phyloP scores from a whole-genome alignment of 53 echinoderm and acorn worm species.

The Stichopus horrens region DNA sequence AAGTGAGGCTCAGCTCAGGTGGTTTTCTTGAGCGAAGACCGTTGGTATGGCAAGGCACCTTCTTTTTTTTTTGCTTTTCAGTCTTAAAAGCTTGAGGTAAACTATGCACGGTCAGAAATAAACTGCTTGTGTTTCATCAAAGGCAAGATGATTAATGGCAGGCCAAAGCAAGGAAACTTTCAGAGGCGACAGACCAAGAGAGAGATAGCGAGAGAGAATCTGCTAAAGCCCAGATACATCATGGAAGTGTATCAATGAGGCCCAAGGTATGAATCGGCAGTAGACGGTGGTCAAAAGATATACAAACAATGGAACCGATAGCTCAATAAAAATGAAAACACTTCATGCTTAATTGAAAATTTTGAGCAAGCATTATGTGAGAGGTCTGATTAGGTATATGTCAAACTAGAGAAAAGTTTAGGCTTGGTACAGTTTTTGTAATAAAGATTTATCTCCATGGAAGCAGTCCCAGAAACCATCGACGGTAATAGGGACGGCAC shows the following conservation, averaged over 20 bases:
- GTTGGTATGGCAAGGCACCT: too few relatives aligned
- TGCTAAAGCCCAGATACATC: background rate
- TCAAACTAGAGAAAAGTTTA: background rate
- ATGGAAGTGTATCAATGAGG: background rate
- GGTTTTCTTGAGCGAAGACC: background rate
- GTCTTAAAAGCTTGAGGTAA: background rate
- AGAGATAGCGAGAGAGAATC: background rate
- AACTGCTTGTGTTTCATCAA: background rate
- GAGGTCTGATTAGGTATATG: background rate
- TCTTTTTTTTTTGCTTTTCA: background rate
- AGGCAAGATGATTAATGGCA: conserved; percentile 6
- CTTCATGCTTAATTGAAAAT: conserved; percentile 31
- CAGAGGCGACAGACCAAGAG: background rate
- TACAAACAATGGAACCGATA: conserved; percentile 33
- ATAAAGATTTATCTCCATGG: background rate
- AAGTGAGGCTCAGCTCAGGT: conserved; percentile 45
- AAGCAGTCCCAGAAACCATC: background rate
- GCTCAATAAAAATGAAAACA: conserved; percentile 8
- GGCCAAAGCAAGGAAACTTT: background rate
- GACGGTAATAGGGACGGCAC: background rate
- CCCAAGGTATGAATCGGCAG: background rate
- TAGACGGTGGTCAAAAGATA: background rate
- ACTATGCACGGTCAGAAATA: background rate
- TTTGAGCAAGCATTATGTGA: conserved; percentile 1
- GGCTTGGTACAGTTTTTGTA: background rate